These are phyloP conservation scores for Callorhinus ursinus DNA, from an alignment of 2,113 vertebrate genomes.

Conservation along the genomic window DNA sequence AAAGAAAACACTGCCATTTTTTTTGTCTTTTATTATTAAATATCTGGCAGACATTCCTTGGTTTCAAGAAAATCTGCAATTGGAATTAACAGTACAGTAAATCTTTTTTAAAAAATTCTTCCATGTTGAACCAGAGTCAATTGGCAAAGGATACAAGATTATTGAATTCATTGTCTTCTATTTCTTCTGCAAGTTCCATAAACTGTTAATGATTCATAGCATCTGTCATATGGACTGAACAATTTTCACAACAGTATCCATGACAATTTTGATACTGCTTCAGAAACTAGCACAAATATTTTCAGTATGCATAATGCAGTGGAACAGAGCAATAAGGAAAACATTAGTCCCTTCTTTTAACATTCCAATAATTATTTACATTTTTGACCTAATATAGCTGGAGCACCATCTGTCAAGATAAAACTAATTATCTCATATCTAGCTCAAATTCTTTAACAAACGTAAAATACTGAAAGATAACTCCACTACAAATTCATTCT, in stretches of 20 bases:
- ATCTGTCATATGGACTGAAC: background rate
- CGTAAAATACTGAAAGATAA: background rate
- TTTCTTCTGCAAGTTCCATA: slow-evolving; percentile 22
- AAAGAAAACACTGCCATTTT: background rate
- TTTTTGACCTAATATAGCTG: slow-evolving; percentile 39
- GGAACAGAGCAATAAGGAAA: background rate
- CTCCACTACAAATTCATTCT: background rate
- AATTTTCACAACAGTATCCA: background rate
- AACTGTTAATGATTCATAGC: slow-evolving; percentile 49
- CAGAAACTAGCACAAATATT: slow-evolving; percentile 56
- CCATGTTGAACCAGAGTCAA: background rate
- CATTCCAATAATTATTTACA: slow-evolving; percentile 18
- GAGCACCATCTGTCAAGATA: background rate
- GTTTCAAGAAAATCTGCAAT: slow-evolving; percentile 22
- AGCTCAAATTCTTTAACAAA: background rate
- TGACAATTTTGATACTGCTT: slow-evolving; percentile 17
- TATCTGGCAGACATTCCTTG: slow-evolving; percentile 19
- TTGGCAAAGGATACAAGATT: background rate
- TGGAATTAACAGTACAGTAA: slow-evolving; percentile 22
- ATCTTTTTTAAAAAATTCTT: background rate
- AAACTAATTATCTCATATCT: background rate
- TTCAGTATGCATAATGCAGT: background rate
- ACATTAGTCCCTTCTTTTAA: background rate
- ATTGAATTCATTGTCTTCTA: slow-evolving; percentile 31
- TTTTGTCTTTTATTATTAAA: slow-evolving; percentile 48